Conservation (phyloP, 37 sponge, comb jelly and placozoan genomes). For the Cladorhizidae sp. region DNA sequence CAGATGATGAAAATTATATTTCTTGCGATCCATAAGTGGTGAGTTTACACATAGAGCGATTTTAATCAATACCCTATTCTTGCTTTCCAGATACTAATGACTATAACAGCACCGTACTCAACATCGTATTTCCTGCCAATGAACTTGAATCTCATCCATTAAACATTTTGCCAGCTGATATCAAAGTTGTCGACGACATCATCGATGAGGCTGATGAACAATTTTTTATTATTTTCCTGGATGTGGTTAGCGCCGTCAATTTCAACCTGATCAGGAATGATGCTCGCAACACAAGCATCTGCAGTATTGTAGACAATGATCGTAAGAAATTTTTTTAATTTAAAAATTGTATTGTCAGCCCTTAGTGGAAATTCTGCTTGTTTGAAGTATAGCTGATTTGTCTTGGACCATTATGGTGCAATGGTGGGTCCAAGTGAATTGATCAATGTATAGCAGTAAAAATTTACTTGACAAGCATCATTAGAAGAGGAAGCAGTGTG, state of each 20-base stretch:
- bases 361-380: too few relatives aligned
- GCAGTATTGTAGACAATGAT: constrained; percentile 26
- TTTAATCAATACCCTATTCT: neutral
- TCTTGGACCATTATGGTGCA: too few relatives aligned
- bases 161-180: neutral
- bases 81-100: neutral
- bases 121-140: constrained; percentile 1
- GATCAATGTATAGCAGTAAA: too few relatives aligned
- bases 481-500: too few relatives aligned
- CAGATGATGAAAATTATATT: too few relatives aligned
- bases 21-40: too few relatives aligned
- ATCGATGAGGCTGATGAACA: constrained; percentile 17
- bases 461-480: too few relatives aligned
- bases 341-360: too few relatives aligned
- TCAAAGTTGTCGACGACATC: neutral
- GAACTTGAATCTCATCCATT: neutral
- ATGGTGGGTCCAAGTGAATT: too few relatives aligned
- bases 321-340: too few relatives aligned
- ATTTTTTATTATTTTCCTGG: constrained; percentile 8
- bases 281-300: neutral
- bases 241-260: neutral
- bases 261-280: neutral
- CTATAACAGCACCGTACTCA: neutral
- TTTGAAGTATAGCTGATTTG: too few relatives aligned
- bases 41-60: neutral